Conservation (phyloP, 2,113 vertebrate species). For the Vanacampus margaritifer region DNA sequence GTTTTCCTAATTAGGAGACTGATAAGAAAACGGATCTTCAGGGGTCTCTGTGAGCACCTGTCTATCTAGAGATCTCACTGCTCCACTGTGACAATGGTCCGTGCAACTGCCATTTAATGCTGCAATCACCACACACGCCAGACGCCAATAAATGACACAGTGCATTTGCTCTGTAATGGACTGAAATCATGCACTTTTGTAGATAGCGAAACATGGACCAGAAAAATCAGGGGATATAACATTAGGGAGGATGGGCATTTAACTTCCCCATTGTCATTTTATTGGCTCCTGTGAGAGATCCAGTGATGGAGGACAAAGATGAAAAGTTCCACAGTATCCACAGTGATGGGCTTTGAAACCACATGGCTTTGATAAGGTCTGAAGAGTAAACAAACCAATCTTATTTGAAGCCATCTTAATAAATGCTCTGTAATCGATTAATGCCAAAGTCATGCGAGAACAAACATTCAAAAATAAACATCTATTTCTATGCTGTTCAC, state of each 20-base stretch:
- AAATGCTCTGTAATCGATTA: neutral
- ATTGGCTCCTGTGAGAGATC: conserved; percentile 11
- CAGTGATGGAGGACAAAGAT: conserved; percentile 17
- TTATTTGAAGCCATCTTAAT: conserved; percentile 6
- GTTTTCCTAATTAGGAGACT: conserved; percentile 49
- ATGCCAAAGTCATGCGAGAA: conserved; percentile 1
- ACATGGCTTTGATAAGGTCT: conserved; percentile 11
- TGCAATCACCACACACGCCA: conserved; percentile 47
- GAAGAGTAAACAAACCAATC: conserved; percentile 10
- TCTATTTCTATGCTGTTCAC: neutral
- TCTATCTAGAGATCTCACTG: conserved; percentile 62
- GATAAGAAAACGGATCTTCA: conserved; percentile 45
- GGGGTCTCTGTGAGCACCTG: conserved; percentile 51
- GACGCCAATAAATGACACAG: conserved; percentile 44
- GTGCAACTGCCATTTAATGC: conserved; percentile 60
- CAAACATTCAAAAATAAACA: neutral
- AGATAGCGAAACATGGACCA: conserved; percentile 25
- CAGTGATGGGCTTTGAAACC: conserved; percentile 6
- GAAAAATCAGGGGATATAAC: conserved; percentile 31
- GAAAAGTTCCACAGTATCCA: neutral
- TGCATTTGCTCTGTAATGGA: conserved; percentile 48
- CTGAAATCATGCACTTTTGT: conserved; percentile 48
- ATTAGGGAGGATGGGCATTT: conserved; percentile 37
- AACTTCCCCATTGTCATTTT: conserved; percentile 30
- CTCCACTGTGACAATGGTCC: conserved; percentile 48